Evolutionary conservation across 2,797 vertebrate genomes (phyloP), one percentile per base, ranked within the genome.

Genomic region (Tapera naevia): DNA sequence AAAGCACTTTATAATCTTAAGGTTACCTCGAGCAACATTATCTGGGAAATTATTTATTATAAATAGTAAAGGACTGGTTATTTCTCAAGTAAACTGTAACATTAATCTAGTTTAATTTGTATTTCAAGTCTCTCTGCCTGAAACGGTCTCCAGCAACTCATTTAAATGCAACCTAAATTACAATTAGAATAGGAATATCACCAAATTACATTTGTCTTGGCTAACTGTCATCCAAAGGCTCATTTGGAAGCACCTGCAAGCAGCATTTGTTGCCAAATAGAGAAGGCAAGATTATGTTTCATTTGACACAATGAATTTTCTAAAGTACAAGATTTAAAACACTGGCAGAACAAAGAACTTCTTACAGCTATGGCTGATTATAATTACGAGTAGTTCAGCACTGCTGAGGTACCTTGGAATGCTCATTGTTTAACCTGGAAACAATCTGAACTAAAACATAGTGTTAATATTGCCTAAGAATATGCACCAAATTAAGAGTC

Each of bases 351-450:
- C 96, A 97, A 97, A 97, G 95, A 93, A 95, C 82, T 88, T 93
- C 72, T 95, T 97, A 93, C 97, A 96, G 93, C 76, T 65, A 51
- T 65, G 72, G 91, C 74, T 97, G 92, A 97, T 96, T 95, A 95
- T 96, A 97, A 97, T 97, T 97, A 96, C 0, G 41, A 92, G 84
- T 94, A 94, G 92, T 95, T 95, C 64, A 0, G 89, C 39, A 53
- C 86, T 90, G 91, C 75, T n/a, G 81, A 95, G 61, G 88, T 82
- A 86, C 88, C 66, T 96, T 97, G 97, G 96, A 97, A 96, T 96
- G 91, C 86, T 93, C 91, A 94, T 93, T 95, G 95, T 97, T 97
- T 96, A 96, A 95, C 86, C 96, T 97, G 97, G 96, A 97, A 96
- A 93, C 85, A 96, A 88, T 93, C 85, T 96, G 72, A 96, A 89